These are phyloP conservation scores for Notolepis coatsorum DNA, from an alignment of 2,797 vertebrate genomes.

Conservation along the genomic window DNA sequence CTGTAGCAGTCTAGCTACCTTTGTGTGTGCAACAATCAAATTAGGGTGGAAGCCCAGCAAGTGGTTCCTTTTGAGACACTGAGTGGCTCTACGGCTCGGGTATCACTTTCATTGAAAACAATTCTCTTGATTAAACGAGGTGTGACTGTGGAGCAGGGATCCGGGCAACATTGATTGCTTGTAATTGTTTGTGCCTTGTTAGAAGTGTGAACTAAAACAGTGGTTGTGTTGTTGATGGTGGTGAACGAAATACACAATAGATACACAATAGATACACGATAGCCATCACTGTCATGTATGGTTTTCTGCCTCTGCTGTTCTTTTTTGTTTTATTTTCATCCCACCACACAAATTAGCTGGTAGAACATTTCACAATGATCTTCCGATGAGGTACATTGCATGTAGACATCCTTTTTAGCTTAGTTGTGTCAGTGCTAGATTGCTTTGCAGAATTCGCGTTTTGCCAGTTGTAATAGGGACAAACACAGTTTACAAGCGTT, in stretches of 20 bases:
- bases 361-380: no score
- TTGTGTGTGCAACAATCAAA: constrained; percentile 80
- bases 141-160: constrained; percentile 76
- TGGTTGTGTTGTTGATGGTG: constrained; percentile 52
- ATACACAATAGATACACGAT: no score
- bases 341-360: no score
- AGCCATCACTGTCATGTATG: no score
- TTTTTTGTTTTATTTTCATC: background rate
- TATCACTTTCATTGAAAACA: constrained; percentile 82
- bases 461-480: constrained; percentile 52
- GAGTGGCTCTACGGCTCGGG: constrained; percentile 73
- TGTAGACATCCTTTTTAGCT: constrained; percentile 28
- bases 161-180: constrained; percentile 77
- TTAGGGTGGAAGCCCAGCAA: constrained; percentile 72
- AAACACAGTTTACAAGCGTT: constrained; percentile 60
- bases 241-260: no score
- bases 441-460: constrained; percentile 57
- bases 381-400: no score
- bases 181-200: constrained; percentile 80
- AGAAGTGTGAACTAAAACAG: constrained; percentile 76
- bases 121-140: constrained; percentile 82
- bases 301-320: background rate
- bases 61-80: constrained; percentile 73
- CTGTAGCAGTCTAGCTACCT: constrained; percentile 71
- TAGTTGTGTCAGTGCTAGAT: constrained; percentile 33